phyloP scores from a whole-genome alignment of 2,113 vertebrate species.

The Gallinago jamesoni region DNA sequence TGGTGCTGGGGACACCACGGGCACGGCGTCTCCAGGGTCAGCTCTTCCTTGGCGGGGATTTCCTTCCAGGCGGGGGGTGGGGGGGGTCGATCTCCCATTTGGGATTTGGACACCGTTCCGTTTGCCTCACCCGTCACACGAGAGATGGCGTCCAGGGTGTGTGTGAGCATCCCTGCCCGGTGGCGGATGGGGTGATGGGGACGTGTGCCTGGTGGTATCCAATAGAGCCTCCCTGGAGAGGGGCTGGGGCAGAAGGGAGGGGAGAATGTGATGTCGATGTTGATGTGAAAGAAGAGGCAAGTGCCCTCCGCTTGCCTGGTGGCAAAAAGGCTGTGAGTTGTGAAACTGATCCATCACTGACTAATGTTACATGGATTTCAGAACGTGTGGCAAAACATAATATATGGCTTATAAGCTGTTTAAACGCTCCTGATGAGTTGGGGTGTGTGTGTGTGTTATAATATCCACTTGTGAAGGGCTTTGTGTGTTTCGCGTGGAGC shows the following conservation, averaged over 20 bases:
- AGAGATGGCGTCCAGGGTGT: neutral
- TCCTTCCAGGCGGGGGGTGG: neutral
- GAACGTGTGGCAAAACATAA: neutral
- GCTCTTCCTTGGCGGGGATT: neutral
- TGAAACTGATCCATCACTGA: neutral
- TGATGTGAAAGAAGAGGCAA: neutral
- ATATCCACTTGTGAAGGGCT: neutral
- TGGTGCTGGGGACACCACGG: neutral
- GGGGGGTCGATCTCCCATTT: neutral
- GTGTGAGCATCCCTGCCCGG: rapidly evolving
- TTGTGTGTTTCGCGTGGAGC: neutral
- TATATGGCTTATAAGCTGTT: neutral
- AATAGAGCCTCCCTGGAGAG: rapidly evolving
- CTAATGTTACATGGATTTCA: neutral
- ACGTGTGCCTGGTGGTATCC: rapidly evolving
- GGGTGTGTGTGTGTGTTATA: neutral
- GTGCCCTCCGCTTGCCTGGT: rapidly evolving
- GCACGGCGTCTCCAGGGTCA: neutral
- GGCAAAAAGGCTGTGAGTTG: neutral
- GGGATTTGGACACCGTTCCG: neutral
- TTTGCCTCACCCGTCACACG: neutral
- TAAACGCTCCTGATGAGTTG: neutral
- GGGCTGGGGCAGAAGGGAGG: neutral
- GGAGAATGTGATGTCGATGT: neutral
- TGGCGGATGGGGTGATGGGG: rapidly evolving